Evolutionary conservation across 2,888 invertebrate genomes (phyloP).

Genomic region (Nemotelus pantherinus): DNA sequence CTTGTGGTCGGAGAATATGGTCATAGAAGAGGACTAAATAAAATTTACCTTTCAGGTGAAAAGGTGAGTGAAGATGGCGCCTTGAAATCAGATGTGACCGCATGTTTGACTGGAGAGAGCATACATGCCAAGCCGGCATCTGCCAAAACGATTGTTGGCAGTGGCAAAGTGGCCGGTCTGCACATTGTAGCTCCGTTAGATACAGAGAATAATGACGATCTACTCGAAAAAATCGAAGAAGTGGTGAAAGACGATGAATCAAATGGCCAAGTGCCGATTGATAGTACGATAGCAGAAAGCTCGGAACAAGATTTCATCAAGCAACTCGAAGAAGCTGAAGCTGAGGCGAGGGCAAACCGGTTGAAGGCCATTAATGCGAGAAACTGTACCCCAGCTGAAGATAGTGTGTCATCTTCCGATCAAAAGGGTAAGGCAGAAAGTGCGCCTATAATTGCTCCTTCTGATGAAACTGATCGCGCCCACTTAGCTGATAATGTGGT

Average conservation of each 20-base stretch:
- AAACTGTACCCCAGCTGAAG: not conserved
- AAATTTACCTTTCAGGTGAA: conserved; percentile 28
- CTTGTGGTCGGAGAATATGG: not conserved
- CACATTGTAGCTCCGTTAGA: conserved; percentile 5
- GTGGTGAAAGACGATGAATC: conserved; percentile 50
- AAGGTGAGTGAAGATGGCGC: conserved; percentile 13
- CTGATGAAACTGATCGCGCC: conserved; percentile 19
- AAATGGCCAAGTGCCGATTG: conserved; percentile 9
- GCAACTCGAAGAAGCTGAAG: conserved; percentile 47
- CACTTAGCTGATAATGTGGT: conserved; percentile 17
- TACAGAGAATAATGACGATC: conserved; percentile 44
- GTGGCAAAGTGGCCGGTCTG: conserved; percentile 26
- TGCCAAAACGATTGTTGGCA: conserved; percentile 13
- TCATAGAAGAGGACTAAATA: not conserved
- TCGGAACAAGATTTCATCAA: conserved; percentile 53
- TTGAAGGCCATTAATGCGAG: not conserved
- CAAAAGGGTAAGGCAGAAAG: conserved; percentile 34
- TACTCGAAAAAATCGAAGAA: conserved; percentile 52
- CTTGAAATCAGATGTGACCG: conserved; percentile 6
- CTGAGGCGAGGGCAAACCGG: not conserved
- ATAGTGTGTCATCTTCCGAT: conserved; percentile 35
- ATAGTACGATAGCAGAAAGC: conserved; percentile 8
- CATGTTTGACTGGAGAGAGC: conserved; percentile 31
- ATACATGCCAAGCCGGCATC: conserved; percentile 25
- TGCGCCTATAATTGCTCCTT: not conserved